Percentiles rank a stretch among this genome's conserved stretches.
Conservation (phyloP, 2,797 vertebrate species). For the Oreochromis mossambicus region DNA sequence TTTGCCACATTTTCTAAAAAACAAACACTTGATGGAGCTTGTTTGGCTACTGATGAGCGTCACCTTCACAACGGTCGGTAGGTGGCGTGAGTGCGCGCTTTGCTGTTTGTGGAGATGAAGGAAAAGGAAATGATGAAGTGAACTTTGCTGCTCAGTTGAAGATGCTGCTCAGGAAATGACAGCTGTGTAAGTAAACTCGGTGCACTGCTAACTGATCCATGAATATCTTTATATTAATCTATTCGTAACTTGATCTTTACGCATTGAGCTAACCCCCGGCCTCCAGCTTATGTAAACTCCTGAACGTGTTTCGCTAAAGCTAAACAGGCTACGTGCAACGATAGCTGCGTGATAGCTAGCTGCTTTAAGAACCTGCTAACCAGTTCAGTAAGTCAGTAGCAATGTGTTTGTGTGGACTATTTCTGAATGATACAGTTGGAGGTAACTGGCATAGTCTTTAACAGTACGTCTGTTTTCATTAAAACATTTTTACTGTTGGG, state of each 20-base stretch:
- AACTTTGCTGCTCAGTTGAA: conserved; percentile 36
- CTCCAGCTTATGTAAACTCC: neutral
- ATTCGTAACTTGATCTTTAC: neutral
- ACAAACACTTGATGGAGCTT: neutral
- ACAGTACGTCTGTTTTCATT: neutral
- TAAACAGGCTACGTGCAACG: neutral
- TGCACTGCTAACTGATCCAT: neutral
- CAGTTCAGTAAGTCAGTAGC: neutral
- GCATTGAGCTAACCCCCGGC: rapidly evolving
- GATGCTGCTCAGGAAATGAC: conserved; percentile 34
- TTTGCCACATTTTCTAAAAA: neutral
- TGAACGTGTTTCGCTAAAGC: neutral
- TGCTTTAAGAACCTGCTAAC: neutral
- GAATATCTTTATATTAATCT: neutral
- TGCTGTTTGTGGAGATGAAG: rapidly evolving
- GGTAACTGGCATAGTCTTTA: neutral
- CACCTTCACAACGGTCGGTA: rapidly evolving
- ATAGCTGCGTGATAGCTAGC: conserved; percentile 5
- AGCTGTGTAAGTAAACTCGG: conserved; percentile 36
- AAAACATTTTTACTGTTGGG: neutral
- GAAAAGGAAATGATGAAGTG: conserved; percentile 32
- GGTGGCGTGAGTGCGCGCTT: neutral
- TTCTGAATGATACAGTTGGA: neutral
- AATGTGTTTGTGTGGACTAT: neutral
- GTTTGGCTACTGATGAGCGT: neutral